phyloP scores from a whole-genome alignment of 2,888 invertebrate species.

The Tupiocoris notatus region DNA sequence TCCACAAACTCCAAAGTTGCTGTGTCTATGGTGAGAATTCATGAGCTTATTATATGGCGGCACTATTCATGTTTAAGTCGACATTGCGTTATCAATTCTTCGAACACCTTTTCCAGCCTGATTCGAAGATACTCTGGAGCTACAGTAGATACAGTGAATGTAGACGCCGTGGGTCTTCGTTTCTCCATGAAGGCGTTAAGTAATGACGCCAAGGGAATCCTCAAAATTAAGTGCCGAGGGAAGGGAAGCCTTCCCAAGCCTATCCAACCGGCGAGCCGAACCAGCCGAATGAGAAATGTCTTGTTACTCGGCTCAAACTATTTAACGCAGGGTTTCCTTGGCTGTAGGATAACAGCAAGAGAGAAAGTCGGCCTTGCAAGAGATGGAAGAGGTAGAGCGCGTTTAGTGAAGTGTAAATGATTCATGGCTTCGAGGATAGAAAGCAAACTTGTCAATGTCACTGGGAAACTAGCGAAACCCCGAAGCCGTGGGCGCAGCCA shows the following conservation, averaged over 20 bases:
- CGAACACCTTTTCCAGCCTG: too few species aligned
- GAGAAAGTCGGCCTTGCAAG: background rate
- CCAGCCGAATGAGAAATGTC: slow-evolving; percentile 25
- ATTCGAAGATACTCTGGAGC: too few species aligned
- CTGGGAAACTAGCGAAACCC: background rate
- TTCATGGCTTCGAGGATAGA: slow-evolving; percentile 25
- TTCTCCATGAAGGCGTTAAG: background rate
- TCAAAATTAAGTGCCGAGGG: background rate
- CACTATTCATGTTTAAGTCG: too few species aligned
- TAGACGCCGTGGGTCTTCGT: too few species aligned
- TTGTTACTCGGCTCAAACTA: slow-evolving; percentile 23
- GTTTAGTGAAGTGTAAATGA: slow-evolving; percentile 34
- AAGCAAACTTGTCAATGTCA: slow-evolving; percentile 37
- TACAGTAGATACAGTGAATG: too few species aligned
- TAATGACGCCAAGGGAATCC: slow-evolving; percentile 6
- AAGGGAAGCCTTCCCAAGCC: background rate
- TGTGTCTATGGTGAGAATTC: too few species aligned
- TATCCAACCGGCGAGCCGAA: background rate
- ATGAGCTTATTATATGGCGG: too few species aligned
- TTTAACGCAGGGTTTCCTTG: slow-evolving; percentile 22
- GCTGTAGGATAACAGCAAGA: background rate
- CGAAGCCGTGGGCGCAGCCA: background rate
- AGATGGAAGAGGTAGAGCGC: slow-evolving; percentile 2
- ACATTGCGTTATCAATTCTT: too few species aligned
- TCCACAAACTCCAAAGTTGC: too few species aligned